phyloP scores from a whole-genome alignment of 1,140 invertebrate species.

The Caerostris extrusa region DNA sequence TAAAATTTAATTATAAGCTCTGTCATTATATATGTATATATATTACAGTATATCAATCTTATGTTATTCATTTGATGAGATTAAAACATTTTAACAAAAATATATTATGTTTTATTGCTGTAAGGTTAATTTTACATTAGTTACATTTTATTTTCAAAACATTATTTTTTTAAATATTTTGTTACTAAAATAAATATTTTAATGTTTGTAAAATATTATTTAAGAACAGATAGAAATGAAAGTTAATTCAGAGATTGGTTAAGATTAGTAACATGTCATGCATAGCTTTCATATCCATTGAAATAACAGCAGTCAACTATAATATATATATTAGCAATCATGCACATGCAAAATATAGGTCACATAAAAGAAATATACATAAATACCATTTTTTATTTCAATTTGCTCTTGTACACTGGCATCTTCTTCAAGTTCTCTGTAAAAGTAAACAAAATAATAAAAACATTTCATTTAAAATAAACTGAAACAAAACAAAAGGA shows the following conservation, averaged over 20 bases:
- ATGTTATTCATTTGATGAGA: too few relatives aligned
- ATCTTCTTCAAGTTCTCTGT: constrained; percentile 71
- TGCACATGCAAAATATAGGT: not conserved
- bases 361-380: not conserved
- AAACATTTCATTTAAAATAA: not conserved
- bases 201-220: not conserved
- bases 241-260: not conserved
- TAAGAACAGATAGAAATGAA: not conserved
- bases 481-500: not conserved
- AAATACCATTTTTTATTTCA: constrained; percentile 74
- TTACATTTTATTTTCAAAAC: too few relatives aligned
- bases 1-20: too few relatives aligned
- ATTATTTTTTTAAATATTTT: not conserved
- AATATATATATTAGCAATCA: not conserved
- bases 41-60: too few relatives aligned
- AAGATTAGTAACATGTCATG: not conserved
- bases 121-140: too few relatives aligned
- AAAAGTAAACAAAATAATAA: not conserved
- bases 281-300: not conserved
- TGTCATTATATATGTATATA: too few relatives aligned
- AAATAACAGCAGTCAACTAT: not conserved
- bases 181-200: not conserved
- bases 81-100: too few relatives aligned
- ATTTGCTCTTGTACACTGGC: constrained; percentile 68
- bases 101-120: too few relatives aligned